Conservation (phyloP, 2,888 invertebrate species). For the Drosophila nigritarsus region DNA sequence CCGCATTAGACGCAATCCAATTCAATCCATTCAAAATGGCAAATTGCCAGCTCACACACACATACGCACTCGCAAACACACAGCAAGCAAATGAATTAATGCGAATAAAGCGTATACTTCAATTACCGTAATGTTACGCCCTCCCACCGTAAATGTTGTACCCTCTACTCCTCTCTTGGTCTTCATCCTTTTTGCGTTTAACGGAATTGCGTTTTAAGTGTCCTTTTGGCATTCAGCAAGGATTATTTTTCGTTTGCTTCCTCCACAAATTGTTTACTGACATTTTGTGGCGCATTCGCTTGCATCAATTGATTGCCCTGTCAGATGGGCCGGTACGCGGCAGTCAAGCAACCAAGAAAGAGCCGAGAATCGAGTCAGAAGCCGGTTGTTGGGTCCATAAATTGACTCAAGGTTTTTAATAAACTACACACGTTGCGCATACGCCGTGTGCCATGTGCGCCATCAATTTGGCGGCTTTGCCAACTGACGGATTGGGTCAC, state of each 20-base stretch:
- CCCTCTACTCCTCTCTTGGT: neutral
- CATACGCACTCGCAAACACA: slow-evolving; percentile 2
- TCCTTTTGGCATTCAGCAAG: slow-evolving; percentile 23
- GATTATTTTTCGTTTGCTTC: slow-evolving; percentile 13
- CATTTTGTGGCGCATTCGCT: slow-evolving; percentile 64
- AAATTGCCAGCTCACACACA: slow-evolving; percentile 45
- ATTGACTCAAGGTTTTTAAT: slow-evolving; percentile 73
- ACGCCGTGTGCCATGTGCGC: slow-evolving; percentile 56
- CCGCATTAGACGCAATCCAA: slow-evolving; percentile 69
- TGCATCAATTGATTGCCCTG: slow-evolving; percentile 69
- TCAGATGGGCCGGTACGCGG: slow-evolving; percentile 29
- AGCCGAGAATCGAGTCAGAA: neutral
- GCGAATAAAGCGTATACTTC: slow-evolving; percentile 48
- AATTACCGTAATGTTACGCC: slow-evolving; percentile 55
- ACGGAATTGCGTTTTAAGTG: slow-evolving; percentile 74
- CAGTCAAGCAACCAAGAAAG: neutral
- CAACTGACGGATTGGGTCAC: slow-evolving; percentile 5
- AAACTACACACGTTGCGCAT: slow-evolving; percentile 71
- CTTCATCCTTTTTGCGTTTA: slow-evolving; percentile 52
- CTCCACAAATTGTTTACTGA: slow-evolving; percentile 68
- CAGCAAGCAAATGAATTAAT: slow-evolving; percentile 37
- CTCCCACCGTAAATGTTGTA: slow-evolving; percentile 25
- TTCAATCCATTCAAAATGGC: slow-evolving; percentile 69
- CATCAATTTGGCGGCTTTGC: slow-evolving; percentile 54
- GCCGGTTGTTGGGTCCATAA: slow-evolving; percentile 51